Evolutionary conservation across 2,888 invertebrate genomes (phyloP).

Genomic region (Rhorus exstirpatorius): DNA sequence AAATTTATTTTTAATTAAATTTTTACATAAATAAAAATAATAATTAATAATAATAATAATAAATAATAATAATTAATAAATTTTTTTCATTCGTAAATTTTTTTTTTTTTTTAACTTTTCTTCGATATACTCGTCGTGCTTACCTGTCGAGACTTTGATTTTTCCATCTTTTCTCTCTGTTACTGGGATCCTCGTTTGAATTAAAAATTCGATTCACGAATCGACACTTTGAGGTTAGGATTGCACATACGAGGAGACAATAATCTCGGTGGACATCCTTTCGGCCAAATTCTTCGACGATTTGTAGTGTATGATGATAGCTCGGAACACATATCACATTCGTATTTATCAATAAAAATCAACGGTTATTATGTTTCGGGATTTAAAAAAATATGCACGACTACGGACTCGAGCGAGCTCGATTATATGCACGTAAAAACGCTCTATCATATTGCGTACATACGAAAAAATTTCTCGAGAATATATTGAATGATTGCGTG

Average conservation of each 20-base stretch:
- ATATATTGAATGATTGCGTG: constrained; percentile 10
- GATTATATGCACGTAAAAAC: not conserved
- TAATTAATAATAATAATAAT: too few relatives aligned
- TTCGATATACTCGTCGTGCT: not conserved
- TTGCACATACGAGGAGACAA: not conserved
- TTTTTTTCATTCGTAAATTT: too few relatives aligned
- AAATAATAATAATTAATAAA: too few relatives aligned
- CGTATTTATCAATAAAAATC: constrained; percentile 12
- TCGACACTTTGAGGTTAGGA: constrained; percentile 11
- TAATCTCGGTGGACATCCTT: not conserved
- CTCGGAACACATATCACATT: constrained; percentile 28
- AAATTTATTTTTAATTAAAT: too few relatives aligned
- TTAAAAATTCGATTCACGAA: not conserved
- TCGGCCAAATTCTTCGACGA: not conserved
- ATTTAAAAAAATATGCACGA: not conserved
- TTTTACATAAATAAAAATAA: too few relatives aligned
- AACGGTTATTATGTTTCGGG: not conserved
- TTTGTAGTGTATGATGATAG: not conserved
- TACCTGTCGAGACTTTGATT: constrained; percentile 56
- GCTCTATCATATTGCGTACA: constrained; percentile 1
- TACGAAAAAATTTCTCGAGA: not conserved
- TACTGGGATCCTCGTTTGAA: not conserved
- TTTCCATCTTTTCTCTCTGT: constrained; percentile 22
- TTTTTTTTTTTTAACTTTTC: too few relatives aligned
- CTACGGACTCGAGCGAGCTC: constrained; percentile 14